Conservation (phyloP, 2,113 vertebrate species). For the Hyaena hyaena region DNA sequence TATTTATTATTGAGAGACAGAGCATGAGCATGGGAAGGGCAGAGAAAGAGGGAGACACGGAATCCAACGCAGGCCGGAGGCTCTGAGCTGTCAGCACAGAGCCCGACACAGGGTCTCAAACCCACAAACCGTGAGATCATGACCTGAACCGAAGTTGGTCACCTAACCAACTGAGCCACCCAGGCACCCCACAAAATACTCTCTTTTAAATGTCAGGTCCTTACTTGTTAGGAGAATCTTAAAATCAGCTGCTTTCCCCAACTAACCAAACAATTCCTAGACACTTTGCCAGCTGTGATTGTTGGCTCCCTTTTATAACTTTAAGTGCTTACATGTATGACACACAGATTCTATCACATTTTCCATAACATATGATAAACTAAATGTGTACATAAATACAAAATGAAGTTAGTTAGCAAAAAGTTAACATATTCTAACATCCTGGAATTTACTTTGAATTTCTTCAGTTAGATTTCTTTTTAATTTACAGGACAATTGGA, state of each 20-base stretch:
- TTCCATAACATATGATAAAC: neutral
- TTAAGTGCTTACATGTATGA: neutral
- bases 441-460: constrained; percentile 16
- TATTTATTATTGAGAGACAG: neutral
- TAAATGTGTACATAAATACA: neutral
- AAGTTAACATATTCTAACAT: neutral
- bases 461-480: neutral
- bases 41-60: neutral
- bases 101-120: neutral
- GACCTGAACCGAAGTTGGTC: neutral
- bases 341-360: neutral
- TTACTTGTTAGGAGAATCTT: neutral
- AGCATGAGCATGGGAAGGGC: neutral
- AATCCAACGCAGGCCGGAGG: neutral
- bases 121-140: neutral
- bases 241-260: neutral
- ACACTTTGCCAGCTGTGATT: neutral
- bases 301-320: neutral
- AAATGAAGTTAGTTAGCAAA: neutral
- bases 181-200: neutral
- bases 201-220: neutral
- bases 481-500: neutral
- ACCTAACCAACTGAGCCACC: neutral
- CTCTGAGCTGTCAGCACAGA: neutral
- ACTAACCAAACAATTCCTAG: neutral